Conservation (phyloP, 2,113 vertebrate species). For the Herpailurus yagouaroundi region DNA sequence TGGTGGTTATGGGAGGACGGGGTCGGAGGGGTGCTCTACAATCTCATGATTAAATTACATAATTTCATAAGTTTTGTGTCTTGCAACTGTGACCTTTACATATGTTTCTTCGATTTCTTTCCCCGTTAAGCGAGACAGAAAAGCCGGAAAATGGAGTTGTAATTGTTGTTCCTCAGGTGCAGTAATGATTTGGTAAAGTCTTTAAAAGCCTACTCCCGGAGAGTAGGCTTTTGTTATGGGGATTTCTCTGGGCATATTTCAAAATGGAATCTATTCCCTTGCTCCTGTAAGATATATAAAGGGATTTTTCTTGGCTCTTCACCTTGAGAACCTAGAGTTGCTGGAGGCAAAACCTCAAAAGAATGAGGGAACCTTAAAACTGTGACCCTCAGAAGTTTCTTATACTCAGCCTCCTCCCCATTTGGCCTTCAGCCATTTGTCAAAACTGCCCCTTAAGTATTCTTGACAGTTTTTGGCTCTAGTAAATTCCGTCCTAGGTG, state of each 20-base stretch:
- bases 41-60: not conserved
- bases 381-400: not conserved
- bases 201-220: not conserved
- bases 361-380: not conserved
- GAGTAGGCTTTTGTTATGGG: not conserved
- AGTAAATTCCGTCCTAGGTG: not conserved
- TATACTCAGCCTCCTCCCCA: not conserved
- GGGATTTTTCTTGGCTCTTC: not conserved
- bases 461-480: not conserved
- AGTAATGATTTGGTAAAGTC: not conserved
- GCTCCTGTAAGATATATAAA: not conserved
- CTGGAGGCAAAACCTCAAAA: not conserved
- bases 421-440: not conserved
- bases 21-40: accelerated
- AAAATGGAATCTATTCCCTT: not conserved
- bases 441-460: not conserved
- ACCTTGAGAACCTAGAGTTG: not conserved
- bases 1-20: not conserved
- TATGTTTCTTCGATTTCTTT: not conserved
- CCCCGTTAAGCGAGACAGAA: not conserved
- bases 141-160: not conserved
- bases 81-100: not conserved
- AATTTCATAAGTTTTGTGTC: not conserved
- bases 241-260: not conserved
- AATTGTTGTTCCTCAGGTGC: accelerated